These are phyloP conservation scores for Peromyscus aztecus DNA, from an alignment of 2,797 vertebrate species.

Conservation along the genomic window DNA sequence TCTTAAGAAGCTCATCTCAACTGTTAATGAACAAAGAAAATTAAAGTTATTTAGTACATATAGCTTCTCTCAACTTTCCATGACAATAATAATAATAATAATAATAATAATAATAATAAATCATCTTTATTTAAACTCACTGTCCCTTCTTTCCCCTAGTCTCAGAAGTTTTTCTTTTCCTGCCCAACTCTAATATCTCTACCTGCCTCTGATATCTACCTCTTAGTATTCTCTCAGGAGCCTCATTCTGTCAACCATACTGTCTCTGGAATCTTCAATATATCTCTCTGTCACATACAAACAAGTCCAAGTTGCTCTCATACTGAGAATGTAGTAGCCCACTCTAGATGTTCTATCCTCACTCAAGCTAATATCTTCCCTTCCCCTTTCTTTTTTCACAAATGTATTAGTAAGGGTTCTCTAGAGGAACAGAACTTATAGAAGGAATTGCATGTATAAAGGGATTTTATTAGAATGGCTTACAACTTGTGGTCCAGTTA, in stretches of 20 bases:
- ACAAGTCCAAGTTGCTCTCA: conserved; percentile 36
- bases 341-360: not conserved
- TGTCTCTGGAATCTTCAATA: conserved; percentile 3
- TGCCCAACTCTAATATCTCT: not conserved
- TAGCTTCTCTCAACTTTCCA: not conserved
- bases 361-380: not conserved
- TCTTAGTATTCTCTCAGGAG: not conserved
- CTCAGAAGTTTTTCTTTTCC: conserved; percentile 18
- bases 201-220: not conserved
- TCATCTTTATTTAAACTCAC: conserved; percentile 18
- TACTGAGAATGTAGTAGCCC: conserved; percentile 42
- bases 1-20: conserved; percentile 39
- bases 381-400: not conserved
- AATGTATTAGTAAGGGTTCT: not conserved
- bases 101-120: not conserved
- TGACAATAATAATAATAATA: too few species aligned
- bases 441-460: not conserved
- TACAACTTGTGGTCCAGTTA: not conserved
- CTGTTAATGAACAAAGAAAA: conserved; percentile 24
- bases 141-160: conserved; percentile 15
- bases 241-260: not conserved
- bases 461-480: not conserved
- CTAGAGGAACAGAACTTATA: not conserved
- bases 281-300: not conserved
- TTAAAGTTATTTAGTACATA: not conserved